Conservation (phyloP, 2,113 vertebrate genomes). For the Dasyurus viverrinus region DNA sequence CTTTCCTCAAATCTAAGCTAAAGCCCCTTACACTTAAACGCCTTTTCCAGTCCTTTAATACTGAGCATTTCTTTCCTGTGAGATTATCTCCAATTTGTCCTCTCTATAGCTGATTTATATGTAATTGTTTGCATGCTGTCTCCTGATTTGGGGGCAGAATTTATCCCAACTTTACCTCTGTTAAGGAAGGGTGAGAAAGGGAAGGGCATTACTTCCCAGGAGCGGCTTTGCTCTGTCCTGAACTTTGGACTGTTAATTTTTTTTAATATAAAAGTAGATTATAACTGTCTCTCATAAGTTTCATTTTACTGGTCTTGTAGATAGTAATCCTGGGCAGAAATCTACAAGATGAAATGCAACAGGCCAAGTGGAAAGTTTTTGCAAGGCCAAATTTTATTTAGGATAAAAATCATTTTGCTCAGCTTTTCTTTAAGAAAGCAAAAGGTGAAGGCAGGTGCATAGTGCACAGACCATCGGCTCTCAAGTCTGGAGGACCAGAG, state of each 20-base stretch:
- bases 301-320: neutral
- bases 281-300: neutral
- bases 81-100: neutral
- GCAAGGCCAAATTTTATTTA: neutral
- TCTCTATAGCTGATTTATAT: neutral
- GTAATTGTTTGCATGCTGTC: neutral
- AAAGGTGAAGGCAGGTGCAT: neutral
- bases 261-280: neutral
- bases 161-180: neutral
- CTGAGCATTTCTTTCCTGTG: neutral
- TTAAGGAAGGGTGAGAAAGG: neutral
- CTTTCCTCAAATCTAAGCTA: neutral
- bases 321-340: neutral
- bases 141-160: neutral
- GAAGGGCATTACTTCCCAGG: neutral
- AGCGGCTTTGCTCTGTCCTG: neutral
- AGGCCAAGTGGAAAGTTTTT: neutral
- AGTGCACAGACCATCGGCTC: too few species aligned
- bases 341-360: neutral
- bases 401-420: neutral
- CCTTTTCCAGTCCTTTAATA: neutral
- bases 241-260: neutral
- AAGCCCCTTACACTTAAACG: neutral
- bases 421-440: neutral
- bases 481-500: neutral